Base-by-base conservation (phyloP, 2,888 invertebrate genomes). In the Bombyx huttoni region DNA sequence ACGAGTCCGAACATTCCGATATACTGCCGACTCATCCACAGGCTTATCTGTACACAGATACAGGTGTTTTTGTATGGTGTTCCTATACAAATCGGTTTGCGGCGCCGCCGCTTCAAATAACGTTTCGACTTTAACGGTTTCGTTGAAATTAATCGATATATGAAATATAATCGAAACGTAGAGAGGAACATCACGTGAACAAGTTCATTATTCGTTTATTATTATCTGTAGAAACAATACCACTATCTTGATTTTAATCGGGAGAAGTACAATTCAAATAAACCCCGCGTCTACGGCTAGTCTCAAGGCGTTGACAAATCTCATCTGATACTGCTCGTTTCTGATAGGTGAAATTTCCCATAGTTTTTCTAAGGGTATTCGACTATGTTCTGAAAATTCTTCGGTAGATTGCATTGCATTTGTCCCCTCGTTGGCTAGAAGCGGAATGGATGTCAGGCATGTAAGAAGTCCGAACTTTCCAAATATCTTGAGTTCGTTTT, bases 1-100 rank as follows among this genome's bases (percentile, higher is more conserved):
- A 81, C 81, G 81, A 80, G 70, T 64, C 64, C 65, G 60, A 62
- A 69, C 78, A 81, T 81, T 81, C 79, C 82, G 53, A 68, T 60
- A 68, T 67, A 70, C 62, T 73, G 77, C 68, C 77, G 75, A 81
- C 76, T 81, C 82, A 81, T 79, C 74, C 67, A 65, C 64, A 61
- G 62, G 68, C 71, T 75, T 70, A 73, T 71, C 71, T 73, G 58
- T 61, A 59, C 63, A 61, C 56, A 71, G 70, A 71, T 73, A 78
- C 74, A 78, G 77, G 76, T 79, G 78, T 70, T 78, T 74, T 74
- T 74, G 62, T 74, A 56, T 64, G 53, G 67, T 67, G 70, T 71
- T 67, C 71, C 65, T 71, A 63, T 65, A 75, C 70, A 73, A 76
- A 73, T 73, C 68, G 64, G 65, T 68, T 71, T 65, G 70, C 67